phyloP scores from a whole-genome alignment of 1,140 invertebrate genomes.

The Metaphire vulgaris region DNA sequence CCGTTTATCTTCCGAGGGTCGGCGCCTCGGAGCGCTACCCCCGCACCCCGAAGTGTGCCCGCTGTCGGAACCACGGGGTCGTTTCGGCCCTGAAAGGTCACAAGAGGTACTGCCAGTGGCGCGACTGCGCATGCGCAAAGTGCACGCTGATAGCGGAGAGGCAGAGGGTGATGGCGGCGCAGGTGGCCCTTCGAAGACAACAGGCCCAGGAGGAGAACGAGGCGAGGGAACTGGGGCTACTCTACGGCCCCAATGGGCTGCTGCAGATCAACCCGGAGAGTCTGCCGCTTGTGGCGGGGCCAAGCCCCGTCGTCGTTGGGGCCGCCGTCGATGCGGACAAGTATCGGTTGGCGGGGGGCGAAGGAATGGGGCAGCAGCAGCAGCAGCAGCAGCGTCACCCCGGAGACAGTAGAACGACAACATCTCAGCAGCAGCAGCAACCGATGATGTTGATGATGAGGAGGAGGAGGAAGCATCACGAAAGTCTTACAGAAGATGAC shows the following conservation, averaged over 20 bases:
- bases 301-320: too few species aligned
- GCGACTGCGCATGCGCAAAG: constrained; percentile 87
- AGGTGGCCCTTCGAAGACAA: constrained; percentile 60
- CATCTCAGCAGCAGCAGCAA: too few species aligned
- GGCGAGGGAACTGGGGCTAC: constrained; percentile 83
- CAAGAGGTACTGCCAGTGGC: constrained; percentile 19
- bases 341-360: too few species aligned
- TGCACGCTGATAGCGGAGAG: constrained; percentile 90
- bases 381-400: too few species aligned
- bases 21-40: neutral
- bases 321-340: too few species aligned
- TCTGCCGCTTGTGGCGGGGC: constrained; percentile 27
- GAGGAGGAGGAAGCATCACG: too few species aligned
- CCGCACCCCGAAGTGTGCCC: constrained; percentile 23
- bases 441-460: too few species aligned
- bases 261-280: constrained; percentile 42
- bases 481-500: too few species aligned
- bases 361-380: too few species aligned
- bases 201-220: constrained; percentile 87
- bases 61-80: constrained; percentile 23
- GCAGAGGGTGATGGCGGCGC: constrained; percentile 92
- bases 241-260: constrained; percentile 62
- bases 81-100: constrained; percentile 21
- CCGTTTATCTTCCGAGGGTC: too few species aligned
- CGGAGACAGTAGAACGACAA: too few species aligned